Percentiles rank a stretch among this genome's conserved stretches.
Evolutionary conservation across 2,888 invertebrate genomes (phyloP).

Genomic region (Conus canariensis): DNA sequence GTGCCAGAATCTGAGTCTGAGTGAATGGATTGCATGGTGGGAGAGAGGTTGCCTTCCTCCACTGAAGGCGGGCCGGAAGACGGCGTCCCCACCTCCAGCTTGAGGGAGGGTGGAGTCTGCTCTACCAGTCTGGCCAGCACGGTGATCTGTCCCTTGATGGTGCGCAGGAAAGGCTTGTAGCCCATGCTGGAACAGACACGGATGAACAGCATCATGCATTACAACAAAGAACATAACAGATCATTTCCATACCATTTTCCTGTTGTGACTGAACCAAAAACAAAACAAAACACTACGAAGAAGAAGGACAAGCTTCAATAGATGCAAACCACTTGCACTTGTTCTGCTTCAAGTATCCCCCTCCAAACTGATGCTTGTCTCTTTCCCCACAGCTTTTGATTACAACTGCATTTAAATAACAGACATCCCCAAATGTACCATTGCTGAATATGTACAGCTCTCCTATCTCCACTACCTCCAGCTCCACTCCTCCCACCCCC

Average conservation of each 20-base stretch:
- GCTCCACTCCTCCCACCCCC: neutral
- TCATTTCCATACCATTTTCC: no score
- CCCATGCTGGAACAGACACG: slow-evolving; percentile 72
- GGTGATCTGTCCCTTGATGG: slow-evolving; percentile 70
- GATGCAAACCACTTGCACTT: no score
- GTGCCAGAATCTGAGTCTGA: slow-evolving; percentile 49
- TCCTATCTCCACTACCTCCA: neutral
- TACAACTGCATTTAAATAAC: no score
- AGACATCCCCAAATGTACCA: no score
- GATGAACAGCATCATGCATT: slow-evolving; percentile 2
- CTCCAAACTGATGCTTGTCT: no score
- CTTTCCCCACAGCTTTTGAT: no score
- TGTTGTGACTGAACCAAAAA: no score
- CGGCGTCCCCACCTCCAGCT: slow-evolving; percentile 54
- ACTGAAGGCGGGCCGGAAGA: slow-evolving; percentile 53
- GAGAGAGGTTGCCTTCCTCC: slow-evolving; percentile 68
- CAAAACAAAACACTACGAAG: no score
- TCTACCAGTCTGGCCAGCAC: slow-evolving; percentile 70
- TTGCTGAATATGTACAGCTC: no score
- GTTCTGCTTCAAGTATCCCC: no score
- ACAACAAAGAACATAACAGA: neutral
- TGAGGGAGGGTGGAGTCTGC: slow-evolving; percentile 65
- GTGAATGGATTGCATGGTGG: slow-evolving; percentile 65
- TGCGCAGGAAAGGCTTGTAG: slow-evolving; percentile 76
- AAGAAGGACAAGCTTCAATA: no score